These are phyloP conservation scores for Geococcyx californianus DNA, from an alignment of 2,113 vertebrate genomes.

Conservation along the genomic window DNA sequence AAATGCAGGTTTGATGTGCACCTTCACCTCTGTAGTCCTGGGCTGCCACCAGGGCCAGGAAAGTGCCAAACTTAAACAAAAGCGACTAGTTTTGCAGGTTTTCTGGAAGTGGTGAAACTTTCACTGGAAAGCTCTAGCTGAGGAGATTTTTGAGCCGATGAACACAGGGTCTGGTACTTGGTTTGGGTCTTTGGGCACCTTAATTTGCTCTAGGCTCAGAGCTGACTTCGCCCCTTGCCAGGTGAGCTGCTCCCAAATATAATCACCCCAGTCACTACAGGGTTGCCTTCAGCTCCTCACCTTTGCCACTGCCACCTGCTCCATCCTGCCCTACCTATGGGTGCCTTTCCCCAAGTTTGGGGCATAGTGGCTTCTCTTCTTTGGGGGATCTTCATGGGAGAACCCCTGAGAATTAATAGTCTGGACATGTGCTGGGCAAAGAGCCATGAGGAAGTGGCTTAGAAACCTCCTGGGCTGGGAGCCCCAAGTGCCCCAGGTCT, in stretches of 20 bases:
- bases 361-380: not conserved
- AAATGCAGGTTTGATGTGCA: not conserved
- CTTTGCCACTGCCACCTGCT: rapidly evolving
- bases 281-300: not conserved
- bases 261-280: not conserved
- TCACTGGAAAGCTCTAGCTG: not conserved
- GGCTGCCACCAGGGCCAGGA: not conserved
- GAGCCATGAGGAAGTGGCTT: not conserved
- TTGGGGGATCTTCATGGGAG: not conserved
- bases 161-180: not conserved
- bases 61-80: not conserved
- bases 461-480: not conserved
- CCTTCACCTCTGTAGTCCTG: not conserved
- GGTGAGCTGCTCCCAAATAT: not conserved
- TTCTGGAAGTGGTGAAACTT: not conserved
- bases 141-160: not conserved
- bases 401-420: not conserved
- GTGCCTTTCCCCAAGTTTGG: not conserved
- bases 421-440: not conserved
- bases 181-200: not conserved
- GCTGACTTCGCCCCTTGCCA: not conserved
- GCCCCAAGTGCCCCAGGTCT: rapidly evolving
- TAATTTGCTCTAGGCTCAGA: not conserved
- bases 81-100: not conserved
- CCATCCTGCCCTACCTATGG: not conserved